These are phyloP conservation scores for Odontomyia ornata DNA, from an alignment of 2,888 invertebrate genomes.

Conservation along the genomic window DNA sequence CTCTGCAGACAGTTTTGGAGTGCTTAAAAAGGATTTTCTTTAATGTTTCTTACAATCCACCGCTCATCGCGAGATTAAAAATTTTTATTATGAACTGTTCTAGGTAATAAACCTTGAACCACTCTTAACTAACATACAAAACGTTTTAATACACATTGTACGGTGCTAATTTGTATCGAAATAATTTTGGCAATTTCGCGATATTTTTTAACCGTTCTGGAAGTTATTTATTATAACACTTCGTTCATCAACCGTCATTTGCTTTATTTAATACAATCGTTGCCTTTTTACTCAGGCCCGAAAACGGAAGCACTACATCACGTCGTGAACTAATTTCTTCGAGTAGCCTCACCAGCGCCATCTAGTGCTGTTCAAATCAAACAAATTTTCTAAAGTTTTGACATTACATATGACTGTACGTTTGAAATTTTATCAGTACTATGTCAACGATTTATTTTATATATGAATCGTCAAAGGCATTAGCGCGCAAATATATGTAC, in stretches of 20 bases:
- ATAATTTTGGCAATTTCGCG: background rate
- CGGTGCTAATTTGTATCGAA: background rate
- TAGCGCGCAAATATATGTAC: too few species aligned
- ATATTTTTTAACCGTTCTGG: background rate
- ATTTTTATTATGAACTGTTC: background rate
- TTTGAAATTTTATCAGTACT: too few species aligned
- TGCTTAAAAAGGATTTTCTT: background rate
- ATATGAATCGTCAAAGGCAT: too few species aligned
- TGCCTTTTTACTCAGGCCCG: too few species aligned
- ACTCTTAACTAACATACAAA: background rate
- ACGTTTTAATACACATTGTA: background rate
- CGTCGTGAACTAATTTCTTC: too few species aligned
- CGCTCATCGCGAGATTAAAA: background rate
- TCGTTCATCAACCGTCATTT: background rate
- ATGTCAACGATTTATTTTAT: too few species aligned
- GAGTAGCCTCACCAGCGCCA: too few species aligned
- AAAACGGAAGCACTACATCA: too few species aligned
- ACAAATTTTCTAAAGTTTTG: too few species aligned
- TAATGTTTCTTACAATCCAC: background rate
- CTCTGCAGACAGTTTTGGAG: background rate
- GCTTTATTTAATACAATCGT: background rate
- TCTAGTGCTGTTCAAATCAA: too few species aligned
- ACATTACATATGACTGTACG: too few species aligned
- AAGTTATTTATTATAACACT: background rate
- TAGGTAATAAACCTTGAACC: background rate